Base-by-base conservation (phyloP, 2,888 invertebrate species). In the Apomyelois bistriatella region DNA sequence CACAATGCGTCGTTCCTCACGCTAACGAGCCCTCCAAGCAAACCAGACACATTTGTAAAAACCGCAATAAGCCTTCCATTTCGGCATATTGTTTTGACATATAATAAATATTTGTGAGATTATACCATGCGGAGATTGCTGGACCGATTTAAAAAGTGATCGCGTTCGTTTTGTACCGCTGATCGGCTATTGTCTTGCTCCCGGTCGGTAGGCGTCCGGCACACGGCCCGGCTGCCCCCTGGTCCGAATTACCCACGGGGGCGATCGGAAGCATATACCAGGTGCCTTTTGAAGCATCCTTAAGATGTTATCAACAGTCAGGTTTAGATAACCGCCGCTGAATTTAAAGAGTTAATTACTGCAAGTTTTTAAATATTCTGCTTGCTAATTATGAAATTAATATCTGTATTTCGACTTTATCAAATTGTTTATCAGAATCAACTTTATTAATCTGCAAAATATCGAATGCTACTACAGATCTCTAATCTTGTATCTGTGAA, bases 51-150 rank as follows among this genome's bases (percentile, higher is more conserved):
- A 89, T 90, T 90, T 90, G 89, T 90, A 89, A 88, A 88, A 89
- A 86, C 80, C 74, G 81, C 84, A 88, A 88, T 85, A 86, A 85
- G 86, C 84, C 80, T 80, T 81, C 78, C 85, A 82, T 89, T 89
- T 89, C 84, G 90, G 88, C 87, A 88, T 90, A 90, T 90, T 88
- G 88, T 89, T 89, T 90, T 89, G 90, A 89, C 90, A 88, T 89
- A 89, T 84, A 89, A 90, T 90, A 90, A 90, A 90, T 90, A 89
- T 89, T 89, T 89, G 87, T 72, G 71, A 82, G 87, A 89, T 88
- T 85, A 79, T 78, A 75, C 78, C 71, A 74, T 65, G 70, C 76
- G 61, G 71, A 85, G 86, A 88, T 86, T 82, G 82, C 72, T 61
- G 70, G 59, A 62, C 74, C 70, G 87, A 85, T 87, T 82, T 79